phyloP scores from a whole-genome alignment of 1,140 invertebrate genomes.

The Drosophila punjabiensis region DNA sequence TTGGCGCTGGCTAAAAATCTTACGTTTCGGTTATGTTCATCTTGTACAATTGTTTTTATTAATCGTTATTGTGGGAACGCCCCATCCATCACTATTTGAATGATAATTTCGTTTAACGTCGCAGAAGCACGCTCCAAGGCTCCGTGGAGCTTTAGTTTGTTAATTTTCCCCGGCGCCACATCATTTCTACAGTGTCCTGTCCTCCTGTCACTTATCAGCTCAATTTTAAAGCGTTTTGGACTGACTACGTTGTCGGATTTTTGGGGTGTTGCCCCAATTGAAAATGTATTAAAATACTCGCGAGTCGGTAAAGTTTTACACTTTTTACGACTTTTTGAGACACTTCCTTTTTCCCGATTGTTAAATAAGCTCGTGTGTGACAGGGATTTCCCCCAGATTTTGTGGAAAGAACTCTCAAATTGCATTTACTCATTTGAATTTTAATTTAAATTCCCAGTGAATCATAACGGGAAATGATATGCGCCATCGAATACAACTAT shows the following conservation, averaged over 20 bases:
- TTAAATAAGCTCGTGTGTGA: slow-evolving; percentile 4
- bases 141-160: slow-evolving; percentile 8
- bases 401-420: slow-evolving; percentile 21
- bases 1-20: not conserved
- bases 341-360: slow-evolving; percentile 25
- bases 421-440: slow-evolving; percentile 26
- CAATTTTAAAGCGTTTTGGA: slow-evolving; percentile 62
- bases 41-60: slow-evolving; percentile 64
- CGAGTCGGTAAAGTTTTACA: slow-evolving; percentile 29
- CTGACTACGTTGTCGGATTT: slow-evolving; percentile 22
- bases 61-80: slow-evolving; percentile 45
- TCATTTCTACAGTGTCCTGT: slow-evolving; percentile 8
- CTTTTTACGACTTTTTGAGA: slow-evolving; percentile 12
- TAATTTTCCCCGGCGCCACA: not conserved
- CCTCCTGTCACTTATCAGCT: slow-evolving; percentile 15
- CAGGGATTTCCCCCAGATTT: slow-evolving; percentile 4
- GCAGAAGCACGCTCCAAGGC: slow-evolving; percentile 17
- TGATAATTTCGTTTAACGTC: slow-evolving; percentile 48
- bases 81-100: slow-evolving; percentile 22
- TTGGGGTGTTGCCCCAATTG: slow-evolving; percentile 27
- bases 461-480: slow-evolving; percentile 8
- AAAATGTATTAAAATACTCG: slow-evolving; percentile 56
- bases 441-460: slow-evolving; percentile 26
- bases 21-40: not conserved
- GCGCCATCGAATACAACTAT: not conserved